Evolutionary conservation across 2,797 vertebrate genomes (phyloP).

Genomic region (Helarctos malayanus): DNA sequence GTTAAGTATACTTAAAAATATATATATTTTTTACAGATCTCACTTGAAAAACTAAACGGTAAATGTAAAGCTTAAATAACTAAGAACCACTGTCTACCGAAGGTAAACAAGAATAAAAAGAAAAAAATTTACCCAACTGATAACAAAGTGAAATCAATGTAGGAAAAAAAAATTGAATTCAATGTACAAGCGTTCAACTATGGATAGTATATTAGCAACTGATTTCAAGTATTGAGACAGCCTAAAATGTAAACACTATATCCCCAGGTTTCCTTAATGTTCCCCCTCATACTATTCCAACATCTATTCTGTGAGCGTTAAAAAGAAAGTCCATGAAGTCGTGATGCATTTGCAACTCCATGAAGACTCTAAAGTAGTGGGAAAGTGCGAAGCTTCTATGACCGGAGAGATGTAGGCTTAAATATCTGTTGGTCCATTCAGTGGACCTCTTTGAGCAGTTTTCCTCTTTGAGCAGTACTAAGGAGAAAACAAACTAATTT

Average conservation of each 20-base stretch:
- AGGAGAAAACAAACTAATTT: not conserved
- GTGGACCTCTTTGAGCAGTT: not conserved
- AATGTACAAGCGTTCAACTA: not conserved
- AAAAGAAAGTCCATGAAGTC: not conserved
- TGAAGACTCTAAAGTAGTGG: not conserved
- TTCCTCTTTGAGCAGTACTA: not conserved
- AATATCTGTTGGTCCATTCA: not conserved
- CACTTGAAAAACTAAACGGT: not conserved
- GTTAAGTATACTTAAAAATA: not conserved
- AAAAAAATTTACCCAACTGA: not conserved
- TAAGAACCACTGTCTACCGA: not conserved
- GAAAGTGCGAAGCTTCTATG: not conserved
- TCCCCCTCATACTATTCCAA: not conserved
- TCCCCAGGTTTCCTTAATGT: not conserved
- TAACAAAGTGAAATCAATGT: not conserved
- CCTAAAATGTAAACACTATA: conserved; percentile 33
- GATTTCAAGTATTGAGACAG: not conserved
- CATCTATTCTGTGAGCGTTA: not conserved
- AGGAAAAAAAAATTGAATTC: not conserved
- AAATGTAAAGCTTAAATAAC: conserved; percentile 34
- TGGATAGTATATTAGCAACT: not conserved
- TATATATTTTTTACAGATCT: not conserved
- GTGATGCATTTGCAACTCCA: not conserved
- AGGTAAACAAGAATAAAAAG: not conserved
- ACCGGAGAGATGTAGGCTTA: not conserved